Evolutionary conservation across 37 sponge, comb jelly and placozoan genomes (phyloP), one percentile per base, ranked within the genome.

Genomic region (Beroe forskalii): DNA sequence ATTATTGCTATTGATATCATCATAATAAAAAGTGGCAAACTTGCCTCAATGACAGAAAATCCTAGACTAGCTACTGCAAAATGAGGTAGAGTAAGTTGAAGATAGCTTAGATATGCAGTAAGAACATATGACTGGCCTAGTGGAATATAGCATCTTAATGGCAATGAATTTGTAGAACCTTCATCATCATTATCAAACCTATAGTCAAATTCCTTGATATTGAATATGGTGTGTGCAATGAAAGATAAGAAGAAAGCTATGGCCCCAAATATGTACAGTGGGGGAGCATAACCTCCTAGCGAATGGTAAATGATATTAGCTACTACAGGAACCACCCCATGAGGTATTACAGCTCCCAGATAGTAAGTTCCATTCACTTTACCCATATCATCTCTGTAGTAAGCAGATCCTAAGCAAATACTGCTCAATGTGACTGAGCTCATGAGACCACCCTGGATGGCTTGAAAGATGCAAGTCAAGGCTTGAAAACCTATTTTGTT

Each of bases 1-100:
- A 80, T 48, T 23, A 80, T 80, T 35, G 86, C 86, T 17, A 80
- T 80, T 32, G 86, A 80, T 20, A 80, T 80, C 86, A 80, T 80
- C 86, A 80, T 22, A n/a, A 41, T 37, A 23, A 80, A 80, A 24
- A 80, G 86, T n/a, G 86, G 44, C 12, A 37, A 33, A 80, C 86
- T 80, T 41, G 86, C 44, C 27, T 22, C 55, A 20, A 80, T 37
- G 6, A 80, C 86, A 19, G 55, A 28, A 38, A 80, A 80, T 20
- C 86, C 86, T 9, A 80, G 86, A 19, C 23, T 80, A 9, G 23
- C 55, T 22, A n/a, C 55, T 41, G 86, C 86, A 42, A 44, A 80
- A 24, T 44, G 37, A 24, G 86, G 86, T 6, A 80, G 55, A 24
- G 86, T 37, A 4, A 80, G 86, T 80, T 80, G 86, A 37, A 80